Evolutionary conservation across 2,797 vertebrate species (phyloP), one percentile per base, ranked within the genome.

Genomic region (Austrolebias charrua): DNA sequence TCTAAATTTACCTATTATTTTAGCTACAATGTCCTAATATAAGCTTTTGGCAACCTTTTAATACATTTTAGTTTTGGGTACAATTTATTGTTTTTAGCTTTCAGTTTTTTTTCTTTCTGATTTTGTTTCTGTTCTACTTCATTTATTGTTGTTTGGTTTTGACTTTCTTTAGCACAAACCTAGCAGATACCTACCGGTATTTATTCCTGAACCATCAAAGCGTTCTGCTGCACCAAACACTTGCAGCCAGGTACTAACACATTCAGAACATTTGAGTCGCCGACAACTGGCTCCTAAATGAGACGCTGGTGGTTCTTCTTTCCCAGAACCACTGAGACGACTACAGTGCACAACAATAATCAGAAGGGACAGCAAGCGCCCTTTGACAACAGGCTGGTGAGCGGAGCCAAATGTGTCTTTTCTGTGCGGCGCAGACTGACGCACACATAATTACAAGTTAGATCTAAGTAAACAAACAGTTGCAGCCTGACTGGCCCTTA

Each of bases 401-500:
- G 70, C 11, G 49, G 71, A 87, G 89, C 89, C 90, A 86, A 87
- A 89, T 84, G 76, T 83, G 83, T 86, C 79, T 86, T 79, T 83
- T 78, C 82, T 82, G 76, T 71, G 69, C 46, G 85, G 71, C 76
- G 81, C 84, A 88, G 79, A 79, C 86, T 85, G 82, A 88, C 79
- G 81, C 79, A 79, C 79, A 75, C 58, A 58, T 91, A 92, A 93
- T 91, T 90, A 91, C 82, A 83, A 76, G 86, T 92, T 89, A 81
- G 79, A 85, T 80, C 74, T 87, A 86, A 82, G 86, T 82, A 91
- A 91, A 88, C 90, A 89, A 92, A 90, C 88, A 90, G 82, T 82
- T 80, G 84, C 78, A 71, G 85, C 75, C 81, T 79, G 81, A 86
- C 89, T 79, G 79, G 76, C 82, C 78, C 80, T 90, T 83, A 82